Base-by-base conservation (phyloP, 2,113 vertebrate species). In the Chroicocephalus ridibundus region DNA sequence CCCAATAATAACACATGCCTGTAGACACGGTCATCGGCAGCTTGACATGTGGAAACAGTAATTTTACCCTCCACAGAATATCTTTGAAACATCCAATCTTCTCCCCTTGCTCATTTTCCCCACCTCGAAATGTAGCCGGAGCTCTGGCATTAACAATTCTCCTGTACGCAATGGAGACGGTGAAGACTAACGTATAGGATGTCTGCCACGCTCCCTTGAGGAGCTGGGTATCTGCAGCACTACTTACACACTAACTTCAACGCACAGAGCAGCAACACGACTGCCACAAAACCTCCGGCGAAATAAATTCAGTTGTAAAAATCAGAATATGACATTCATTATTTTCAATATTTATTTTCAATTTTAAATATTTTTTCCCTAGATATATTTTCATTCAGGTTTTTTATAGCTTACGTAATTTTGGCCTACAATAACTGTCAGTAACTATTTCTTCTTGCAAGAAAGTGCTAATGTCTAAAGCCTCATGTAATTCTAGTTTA, bases 1-100 rank as follows among this genome's bases (percentile, higher is more conserved):
- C 64, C 54, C 42, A 38, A 0, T 8, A 32, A 16, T 1, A 36
- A 24, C 0, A 2, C 34, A n/a, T 21, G 81, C 15, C 68, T 75
- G 31, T 62, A 86, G 77, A 24, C 1, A 24, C 1, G 11, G 40
- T 25, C 18, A 46, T 46, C 46, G 8, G 26, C 8, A 52, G n/a
- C 32, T 78, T 32, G 15, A 36, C 18, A 6, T 17, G 29, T 47
- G 42, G 34, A 24, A 68, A 68, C 3, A 26, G 24, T 3, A 26
- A 44, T 25, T 85, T 31, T 27, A 26, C 21, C 27, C 40, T 80
- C 49, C 40, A 52, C 27, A 55, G 19, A 62, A 29, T 6, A 25
- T 32, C 34, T 76, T 13, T n/a, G 47, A 61, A 36, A 78, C 27
- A 51, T 10, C 52, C 34, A 11, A 1, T 24, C 52, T 42, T 57